Conservation (phyloP, 1,140 invertebrate species). For the Brachionus koreanus region DNA sequence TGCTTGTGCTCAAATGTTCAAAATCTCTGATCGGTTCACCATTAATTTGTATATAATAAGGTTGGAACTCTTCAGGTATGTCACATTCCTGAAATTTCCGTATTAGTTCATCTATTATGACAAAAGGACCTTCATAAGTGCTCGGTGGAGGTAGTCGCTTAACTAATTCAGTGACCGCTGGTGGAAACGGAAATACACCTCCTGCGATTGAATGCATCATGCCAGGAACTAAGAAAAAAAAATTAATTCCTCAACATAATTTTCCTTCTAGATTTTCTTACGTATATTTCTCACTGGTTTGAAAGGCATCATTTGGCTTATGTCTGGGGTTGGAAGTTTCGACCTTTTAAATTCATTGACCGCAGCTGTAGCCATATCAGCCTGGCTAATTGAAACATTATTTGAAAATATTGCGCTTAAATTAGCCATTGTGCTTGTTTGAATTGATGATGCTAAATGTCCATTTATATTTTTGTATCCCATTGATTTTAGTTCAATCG, state of each 20-base stretch:
- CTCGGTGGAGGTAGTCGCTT: slow-evolving; percentile 80
- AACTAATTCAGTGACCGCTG: slow-evolving; percentile 78
- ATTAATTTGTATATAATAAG: slow-evolving; percentile 13
- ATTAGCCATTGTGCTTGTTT: neutral
- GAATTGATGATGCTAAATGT: neutral
- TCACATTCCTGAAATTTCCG: slow-evolving; percentile 22
- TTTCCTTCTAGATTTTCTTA: neutral
- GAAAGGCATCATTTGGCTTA: slow-evolving; percentile 90
- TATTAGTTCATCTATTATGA: slow-evolving; percentile 38
- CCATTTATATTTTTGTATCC: slow-evolving; percentile 60
- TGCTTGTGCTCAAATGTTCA: neutral
- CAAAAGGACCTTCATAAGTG: slow-evolving; percentile 64
- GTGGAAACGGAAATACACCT: slow-evolving; percentile 82
- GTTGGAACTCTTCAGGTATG: slow-evolving; percentile 23
- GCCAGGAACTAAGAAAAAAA: slow-evolving; percentile 51
- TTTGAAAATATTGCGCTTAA: neutral
- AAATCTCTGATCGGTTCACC: slow-evolving; percentile 39
- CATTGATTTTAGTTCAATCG: slow-evolving; percentile 73
- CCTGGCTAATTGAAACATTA: slow-evolving; percentile 7
- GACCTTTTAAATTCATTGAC: slow-evolving; percentile 4
- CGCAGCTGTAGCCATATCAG: neutral
- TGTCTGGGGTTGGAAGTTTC: slow-evolving; percentile 72
- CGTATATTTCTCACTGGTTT: slow-evolving; percentile 62
- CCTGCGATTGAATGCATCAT: slow-evolving; percentile 62
- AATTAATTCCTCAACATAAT: slow-evolving; percentile 44